These are phyloP conservation scores for Cyanocitta stelleri DNA, from an alignment of 2,113 vertebrate species.

Conservation along the genomic window DNA sequence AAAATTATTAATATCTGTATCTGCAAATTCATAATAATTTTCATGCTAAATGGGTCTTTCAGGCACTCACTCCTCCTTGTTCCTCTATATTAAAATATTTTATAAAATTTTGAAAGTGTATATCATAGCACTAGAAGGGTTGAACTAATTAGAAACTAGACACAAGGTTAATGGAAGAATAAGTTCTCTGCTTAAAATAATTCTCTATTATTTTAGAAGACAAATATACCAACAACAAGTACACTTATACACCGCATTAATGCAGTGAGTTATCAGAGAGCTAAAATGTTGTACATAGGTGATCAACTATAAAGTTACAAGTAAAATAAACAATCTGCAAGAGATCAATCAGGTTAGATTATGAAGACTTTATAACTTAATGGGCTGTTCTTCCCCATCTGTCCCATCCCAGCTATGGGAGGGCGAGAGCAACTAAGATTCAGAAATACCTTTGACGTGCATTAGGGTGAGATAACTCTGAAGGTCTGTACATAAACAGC, in stretches of 20 bases:
- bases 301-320: background rate
- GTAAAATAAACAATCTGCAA: background rate
- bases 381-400: background rate
- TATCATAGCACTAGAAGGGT: background rate
- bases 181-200: background rate
- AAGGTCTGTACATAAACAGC: background rate
- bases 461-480: background rate
- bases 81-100: background rate
- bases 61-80: background rate
- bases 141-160: background rate
- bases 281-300: background rate
- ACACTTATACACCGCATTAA: background rate
- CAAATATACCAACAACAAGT: background rate
- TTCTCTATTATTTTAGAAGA: background rate
- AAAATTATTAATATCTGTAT: background rate
- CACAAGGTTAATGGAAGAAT: background rate
- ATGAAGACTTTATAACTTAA: background rate
- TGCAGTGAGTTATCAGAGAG: background rate
- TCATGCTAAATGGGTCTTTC: background rate
- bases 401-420: background rate
- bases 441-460: accelerated
- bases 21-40: background rate
- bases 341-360: background rate
- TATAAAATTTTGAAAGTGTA: background rate
- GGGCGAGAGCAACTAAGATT: background rate